These are phyloP conservation scores for Synergus laeviventris DNA, from an alignment of 2,888 invertebrate species.

Conservation along the genomic window DNA sequence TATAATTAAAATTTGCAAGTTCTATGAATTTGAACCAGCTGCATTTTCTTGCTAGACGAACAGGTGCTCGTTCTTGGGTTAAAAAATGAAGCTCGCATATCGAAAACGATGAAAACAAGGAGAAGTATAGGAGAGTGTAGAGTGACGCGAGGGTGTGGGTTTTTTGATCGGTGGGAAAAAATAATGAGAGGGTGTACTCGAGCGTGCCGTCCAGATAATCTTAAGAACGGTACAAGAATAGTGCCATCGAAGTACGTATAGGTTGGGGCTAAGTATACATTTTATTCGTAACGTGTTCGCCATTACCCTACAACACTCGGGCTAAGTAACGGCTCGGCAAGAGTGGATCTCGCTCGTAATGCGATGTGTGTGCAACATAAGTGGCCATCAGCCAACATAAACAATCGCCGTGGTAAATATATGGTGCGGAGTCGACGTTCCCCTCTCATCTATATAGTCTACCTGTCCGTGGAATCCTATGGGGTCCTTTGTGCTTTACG, in stretches of 20 bases:
- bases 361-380: conserved; percentile 74
- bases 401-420: conserved; percentile 75
- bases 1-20: neutral
- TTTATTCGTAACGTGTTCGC: conserved; percentile 76
- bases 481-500: conserved; percentile 55
- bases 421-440: conserved; percentile 65
- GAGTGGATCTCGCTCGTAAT: conserved; percentile 66
- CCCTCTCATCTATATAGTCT: conserved; percentile 49
- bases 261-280: conserved; percentile 74
- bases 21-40: neutral
- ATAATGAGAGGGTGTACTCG: conserved; percentile 60
- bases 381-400: conserved; percentile 77
- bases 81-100: conserved; percentile 24
- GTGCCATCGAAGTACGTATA: conserved; percentile 60
- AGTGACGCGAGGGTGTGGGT: neutral
- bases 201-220: conserved; percentile 43
- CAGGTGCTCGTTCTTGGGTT: conserved; percentile 3
- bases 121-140: conserved; percentile 26
- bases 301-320: conserved; percentile 74
- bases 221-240: conserved; percentile 52
- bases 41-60: conserved; percentile 7
- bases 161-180: conserved; percentile 59
- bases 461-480: conserved; percentile 55
- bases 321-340: conserved; percentile 70
- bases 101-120: conserved; percentile 11